phyloP scores from a whole-genome alignment of 2,797 vertebrate species.

The Crenuchus spilurus region DNA sequence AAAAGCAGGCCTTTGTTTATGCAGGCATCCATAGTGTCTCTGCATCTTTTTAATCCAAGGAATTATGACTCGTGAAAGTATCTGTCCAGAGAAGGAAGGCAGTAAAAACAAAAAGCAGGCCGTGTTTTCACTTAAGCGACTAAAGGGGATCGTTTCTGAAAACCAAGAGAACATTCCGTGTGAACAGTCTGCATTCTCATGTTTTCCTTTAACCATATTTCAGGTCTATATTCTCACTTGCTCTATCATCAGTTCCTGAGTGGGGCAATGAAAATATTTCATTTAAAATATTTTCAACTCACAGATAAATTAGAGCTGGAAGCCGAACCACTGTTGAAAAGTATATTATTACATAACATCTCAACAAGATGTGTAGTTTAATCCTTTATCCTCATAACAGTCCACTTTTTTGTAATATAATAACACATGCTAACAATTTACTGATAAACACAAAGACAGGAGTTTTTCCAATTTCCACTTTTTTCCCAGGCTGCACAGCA shows the following conservation, averaged over 20 bases:
- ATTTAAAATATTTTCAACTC: not conserved
- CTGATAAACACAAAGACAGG: too few species aligned
- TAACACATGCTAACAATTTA: too few species aligned
- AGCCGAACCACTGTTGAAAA: too few species aligned
- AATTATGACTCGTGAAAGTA: slow-evolving; percentile 57
- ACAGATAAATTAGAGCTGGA: not conserved
- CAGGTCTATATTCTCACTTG: not conserved
- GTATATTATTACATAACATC: too few species aligned
- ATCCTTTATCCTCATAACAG: too few species aligned
- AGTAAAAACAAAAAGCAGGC: slow-evolving; percentile 62
- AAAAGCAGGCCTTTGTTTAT: slow-evolving; percentile 61
- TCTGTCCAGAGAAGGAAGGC: slow-evolving; percentile 56
- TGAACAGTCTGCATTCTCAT: slow-evolving; percentile 2
- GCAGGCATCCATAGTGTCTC: slow-evolving; percentile 49
- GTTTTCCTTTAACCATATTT: not conserved
- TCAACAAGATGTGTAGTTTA: too few species aligned
- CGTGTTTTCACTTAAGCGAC: slow-evolving; percentile 23
- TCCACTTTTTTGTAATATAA: too few species aligned
- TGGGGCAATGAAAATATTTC: not conserved
- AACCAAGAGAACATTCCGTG: not conserved
- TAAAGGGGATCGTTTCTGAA: slow-evolving; percentile 5
- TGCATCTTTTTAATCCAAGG: slow-evolving; percentile 60
- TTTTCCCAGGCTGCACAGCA: too few species aligned
- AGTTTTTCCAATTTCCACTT: too few species aligned
- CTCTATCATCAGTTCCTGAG: not conserved